Base-by-base conservation (phyloP, 2,888 invertebrate genomes). In the Microctonus aethiopoides region DNA sequence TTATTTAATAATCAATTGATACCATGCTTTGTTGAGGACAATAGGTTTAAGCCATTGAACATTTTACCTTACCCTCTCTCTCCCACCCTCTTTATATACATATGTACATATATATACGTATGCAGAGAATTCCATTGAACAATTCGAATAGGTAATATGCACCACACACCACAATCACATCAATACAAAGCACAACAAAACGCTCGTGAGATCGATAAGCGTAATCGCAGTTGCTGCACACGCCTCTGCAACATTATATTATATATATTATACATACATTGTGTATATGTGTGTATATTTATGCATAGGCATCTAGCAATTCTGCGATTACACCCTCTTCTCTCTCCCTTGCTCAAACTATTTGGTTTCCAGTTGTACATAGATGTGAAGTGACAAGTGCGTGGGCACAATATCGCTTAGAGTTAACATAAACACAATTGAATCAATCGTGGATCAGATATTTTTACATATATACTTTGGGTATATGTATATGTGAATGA, bases 401-500 rank as follows among this genome's bases (percentile, higher is more conserved):
- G 73, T 73, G 72, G 72, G 65, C 60, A 67, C 61, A 52, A 69
- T 71, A 75, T 71, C 68, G 66, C 56, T 41, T 68, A 46, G 64
- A 68, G 68, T 71, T 69, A 72, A 60, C 61, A 34, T 64, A 16
- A 16, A 46, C 59, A 68, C 54, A 62, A 32, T 63, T 39, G 13
- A 54, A 56, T 39, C 60, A 64, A 70, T 73, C 67, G 64, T 70
- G 73, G 72, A 72, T 75, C 72, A 72, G 72, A 72, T 73, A 72
- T 67, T 63, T 61, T 63, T 52, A 39, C 72, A 70, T 73, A 72
- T 64, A 64, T 67, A 65, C 41, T 46, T 46, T 46, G 29, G 29
- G 20, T 62, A 46, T 46, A 46, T n/a, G n/a, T n/a, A n/a, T n/a
- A n/a, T n/a, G n/a, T n/a, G n/a, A n/a, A n/a, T n/a, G n/a, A n/a